A percentile compares a stretch with the other conserved stretches of the same genome.
Conservation (phyloP, 2,797 vertebrate species). For the Rhynchonycteris naso region DNA sequence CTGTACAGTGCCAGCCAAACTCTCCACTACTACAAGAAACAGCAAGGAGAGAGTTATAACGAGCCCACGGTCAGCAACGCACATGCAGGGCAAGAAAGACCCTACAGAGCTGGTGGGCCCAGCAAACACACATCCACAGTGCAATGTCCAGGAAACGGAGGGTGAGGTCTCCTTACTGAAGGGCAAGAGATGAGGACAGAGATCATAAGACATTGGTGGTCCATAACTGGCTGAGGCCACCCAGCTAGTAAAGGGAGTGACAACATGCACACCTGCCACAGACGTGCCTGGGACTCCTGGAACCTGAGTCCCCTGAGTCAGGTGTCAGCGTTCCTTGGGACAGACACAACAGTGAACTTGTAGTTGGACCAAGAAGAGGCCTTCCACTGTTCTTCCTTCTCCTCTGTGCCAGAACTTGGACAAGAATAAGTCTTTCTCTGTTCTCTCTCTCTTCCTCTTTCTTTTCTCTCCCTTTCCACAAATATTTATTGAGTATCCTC, state of each 20-base stretch:
- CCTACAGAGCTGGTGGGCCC: not conserved
- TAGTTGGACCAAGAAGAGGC: not conserved
- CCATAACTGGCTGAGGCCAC: too few relatives aligned
- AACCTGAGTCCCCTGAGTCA: not conserved
- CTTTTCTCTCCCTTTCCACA: not conserved
- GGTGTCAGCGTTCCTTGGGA: not conserved
- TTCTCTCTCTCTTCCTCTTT: fast-evolving
- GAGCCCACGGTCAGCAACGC: not conserved
- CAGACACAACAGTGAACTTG: not conserved
- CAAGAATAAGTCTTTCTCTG: not conserved
- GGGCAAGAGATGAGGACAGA: not conserved
- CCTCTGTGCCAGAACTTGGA: not conserved
- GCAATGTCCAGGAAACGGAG: not conserved
- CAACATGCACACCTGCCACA: not conserved
- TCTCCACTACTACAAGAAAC: too few relatives aligned
- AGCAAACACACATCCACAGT: too few relatives aligned
- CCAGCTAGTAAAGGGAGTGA: not conserved
- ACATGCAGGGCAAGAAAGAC: not conserved
- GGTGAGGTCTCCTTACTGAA: not conserved
- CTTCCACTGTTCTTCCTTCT: not conserved
- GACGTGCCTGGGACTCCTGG: not conserved
- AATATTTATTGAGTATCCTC: not conserved
- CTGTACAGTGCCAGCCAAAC: not conserved
- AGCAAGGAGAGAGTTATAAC: not conserved
- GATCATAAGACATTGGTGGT: not conserved